phyloP scores from a whole-genome alignment of 2,888 invertebrate species.

The Nipponacmea schrenckii region DNA sequence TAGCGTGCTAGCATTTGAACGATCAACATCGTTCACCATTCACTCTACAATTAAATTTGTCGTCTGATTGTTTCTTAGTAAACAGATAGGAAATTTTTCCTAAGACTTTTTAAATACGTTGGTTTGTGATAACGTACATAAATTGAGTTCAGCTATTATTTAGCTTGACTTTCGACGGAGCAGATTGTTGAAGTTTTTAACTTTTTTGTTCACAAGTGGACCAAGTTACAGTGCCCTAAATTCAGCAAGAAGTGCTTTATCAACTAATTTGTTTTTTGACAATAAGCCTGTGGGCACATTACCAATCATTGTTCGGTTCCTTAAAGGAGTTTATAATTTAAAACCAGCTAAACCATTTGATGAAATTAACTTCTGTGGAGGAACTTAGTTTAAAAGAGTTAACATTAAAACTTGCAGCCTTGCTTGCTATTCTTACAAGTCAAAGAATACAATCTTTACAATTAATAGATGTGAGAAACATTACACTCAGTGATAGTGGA shows the following conservation, averaged over 20 bases:
- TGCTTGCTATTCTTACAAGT: constrained; percentile 15
- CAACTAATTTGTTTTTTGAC: not conserved
- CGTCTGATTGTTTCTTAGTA: not conserved
- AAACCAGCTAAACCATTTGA: constrained; percentile 19
- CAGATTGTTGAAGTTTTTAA: no score
- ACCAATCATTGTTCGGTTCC: constrained; percentile 17
- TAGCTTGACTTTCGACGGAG: no score
- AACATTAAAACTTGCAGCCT: not conserved
- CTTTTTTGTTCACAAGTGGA: not conserved
- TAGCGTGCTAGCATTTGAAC: constrained; percentile 8
- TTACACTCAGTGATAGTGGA: constrained; percentile 7
- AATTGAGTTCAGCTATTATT: not conserved
- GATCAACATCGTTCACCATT: constrained; percentile 9
- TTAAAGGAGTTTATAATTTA: constrained; percentile 25
- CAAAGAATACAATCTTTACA: constrained; percentile 21
- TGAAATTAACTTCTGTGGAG: not conserved
- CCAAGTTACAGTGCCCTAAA: constrained; percentile 10
- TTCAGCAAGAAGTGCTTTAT: constrained; percentile 13
- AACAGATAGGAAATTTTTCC: constrained; percentile 6
- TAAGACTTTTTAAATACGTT: constrained; percentile 1
- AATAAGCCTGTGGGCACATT: not conserved
- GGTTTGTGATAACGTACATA: constrained; percentile 5
- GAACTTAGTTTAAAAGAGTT: constrained; percentile 1
- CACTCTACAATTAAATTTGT: constrained; percentile 4
- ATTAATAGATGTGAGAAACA: constrained; percentile 18